A percentile compares a stretch with the other conserved stretches of the same genome.
phyloP scores from a whole-genome alignment of 2,797 vertebrate species.

The Mormyrops boulengeri region DNA sequence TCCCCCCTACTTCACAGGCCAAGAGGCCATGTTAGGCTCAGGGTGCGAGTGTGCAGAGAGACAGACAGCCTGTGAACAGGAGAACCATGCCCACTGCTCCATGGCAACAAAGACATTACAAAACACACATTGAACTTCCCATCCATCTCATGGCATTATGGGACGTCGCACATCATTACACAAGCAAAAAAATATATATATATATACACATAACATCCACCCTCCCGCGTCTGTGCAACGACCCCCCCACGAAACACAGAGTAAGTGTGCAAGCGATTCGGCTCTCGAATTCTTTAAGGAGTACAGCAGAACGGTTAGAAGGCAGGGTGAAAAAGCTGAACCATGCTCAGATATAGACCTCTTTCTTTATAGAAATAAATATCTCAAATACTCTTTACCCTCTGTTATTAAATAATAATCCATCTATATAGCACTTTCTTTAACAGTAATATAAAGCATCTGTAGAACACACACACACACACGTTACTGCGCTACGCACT shows the following conservation, averaged over 20 bases:
- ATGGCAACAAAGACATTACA: not conserved
- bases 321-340: slow-evolving; percentile 74
- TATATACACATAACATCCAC: slow-evolving; percentile 53
- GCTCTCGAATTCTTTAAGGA: slow-evolving; percentile 62
- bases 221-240: slow-evolving; percentile 63
- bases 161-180: slow-evolving; percentile 63
- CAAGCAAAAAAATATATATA: slow-evolving; percentile 36
- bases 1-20: not conserved
- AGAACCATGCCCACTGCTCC: not conserved
- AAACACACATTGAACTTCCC: not conserved
- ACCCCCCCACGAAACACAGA: slow-evolving; percentile 53
- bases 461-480: slow-evolving; percentile 59
- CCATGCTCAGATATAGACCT: slow-evolving; percentile 74
- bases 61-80: not conserved
- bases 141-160: slow-evolving; percentile 41
- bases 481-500: slow-evolving; percentile 64
- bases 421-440: slow-evolving; percentile 74
- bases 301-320: slow-evolving; percentile 71
- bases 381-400: slow-evolving; percentile 66
- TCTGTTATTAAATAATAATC: slow-evolving; percentile 72
- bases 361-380: slow-evolving; percentile 75
- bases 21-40: not conserved
- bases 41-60: not conserved
- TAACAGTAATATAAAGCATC: slow-evolving; percentile 76
- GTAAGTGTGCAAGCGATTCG: slow-evolving; percentile 68